These are phyloP conservation scores for Tanytarsus gracilentus DNA, from an alignment of 2,888 invertebrate species.

Conservation along the genomic window DNA sequence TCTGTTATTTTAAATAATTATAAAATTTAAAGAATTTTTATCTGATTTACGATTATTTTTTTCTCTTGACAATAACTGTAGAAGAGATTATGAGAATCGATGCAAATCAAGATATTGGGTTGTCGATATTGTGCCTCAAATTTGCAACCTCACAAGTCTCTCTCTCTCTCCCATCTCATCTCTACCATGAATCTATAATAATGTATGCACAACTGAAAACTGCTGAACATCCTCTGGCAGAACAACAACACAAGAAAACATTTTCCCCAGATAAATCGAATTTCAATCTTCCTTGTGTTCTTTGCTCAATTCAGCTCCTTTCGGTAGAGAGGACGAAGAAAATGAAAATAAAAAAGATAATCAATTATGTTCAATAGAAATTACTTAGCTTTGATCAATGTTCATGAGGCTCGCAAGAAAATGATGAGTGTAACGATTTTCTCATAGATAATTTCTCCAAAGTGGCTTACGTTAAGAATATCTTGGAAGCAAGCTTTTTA, in stretches of 20 bases:
- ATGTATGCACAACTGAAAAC: too few relatives aligned
- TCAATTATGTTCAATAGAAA: slow-evolving; percentile 22
- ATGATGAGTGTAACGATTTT: too few relatives aligned
- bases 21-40: neutral
- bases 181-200: too few relatives aligned
- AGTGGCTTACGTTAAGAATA: too few relatives aligned
- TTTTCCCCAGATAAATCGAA: slow-evolving; percentile 18
- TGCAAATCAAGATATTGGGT: too few relatives aligned
- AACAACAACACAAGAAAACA: neutral
- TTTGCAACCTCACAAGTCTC: too few relatives aligned
- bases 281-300: neutral
- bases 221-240: neutral
- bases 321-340: neutral
- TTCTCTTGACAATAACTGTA: neutral
- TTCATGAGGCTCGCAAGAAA: too few relatives aligned
- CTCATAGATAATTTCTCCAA: too few relatives aligned
- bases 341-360: slow-evolving; percentile 14
- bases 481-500: too few relatives aligned
- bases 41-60: neutral
- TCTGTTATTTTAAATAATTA: neutral
- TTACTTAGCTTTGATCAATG: neutral
- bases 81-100: too few relatives aligned
- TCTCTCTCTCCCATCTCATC: too few relatives aligned
- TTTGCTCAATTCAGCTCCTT: neutral
- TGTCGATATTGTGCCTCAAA: too few relatives aligned